phyloP scores from a whole-genome alignment of 1,140 invertebrate genomes.

The Drosophila kikkawai region DNA sequence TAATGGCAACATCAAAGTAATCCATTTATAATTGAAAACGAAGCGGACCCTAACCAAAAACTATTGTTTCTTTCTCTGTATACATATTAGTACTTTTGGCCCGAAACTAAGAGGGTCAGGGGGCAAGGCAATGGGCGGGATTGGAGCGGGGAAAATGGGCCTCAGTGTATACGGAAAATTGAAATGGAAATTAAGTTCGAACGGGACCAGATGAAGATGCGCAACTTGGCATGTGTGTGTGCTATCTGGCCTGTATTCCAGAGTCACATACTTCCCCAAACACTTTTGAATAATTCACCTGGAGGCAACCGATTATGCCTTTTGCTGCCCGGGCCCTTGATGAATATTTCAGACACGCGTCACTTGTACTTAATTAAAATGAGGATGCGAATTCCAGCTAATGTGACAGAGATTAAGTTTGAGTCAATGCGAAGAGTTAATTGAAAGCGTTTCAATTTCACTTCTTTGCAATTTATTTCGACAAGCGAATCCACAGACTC shows the following conservation, averaged over 20 bases:
- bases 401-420: constrained; percentile 43
- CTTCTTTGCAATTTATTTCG: constrained; percentile 30
- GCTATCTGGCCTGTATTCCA: constrained; percentile 1
- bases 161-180: constrained; percentile 35
- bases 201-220: constrained; percentile 22
- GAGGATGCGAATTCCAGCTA: constrained; percentile 28
- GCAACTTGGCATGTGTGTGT: constrained; percentile 1
- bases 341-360: constrained; percentile 44
- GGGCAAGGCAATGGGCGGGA: not conserved
- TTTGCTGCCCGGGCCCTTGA: constrained; percentile 19
- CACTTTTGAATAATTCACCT: constrained; percentile 40
- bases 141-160: not conserved
- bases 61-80: not conserved
- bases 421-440: constrained; percentile 34
- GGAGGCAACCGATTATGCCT: constrained; percentile 29
- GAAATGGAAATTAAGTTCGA: constrained; percentile 57
- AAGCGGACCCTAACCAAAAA: not conserved
- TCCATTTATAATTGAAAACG: not conserved
- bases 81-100: constrained; percentile 11
- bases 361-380: constrained; percentile 47
- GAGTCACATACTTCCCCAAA: not conserved
- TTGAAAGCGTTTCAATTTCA: constrained; percentile 56
- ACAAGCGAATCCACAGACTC: constrained; percentile 13
- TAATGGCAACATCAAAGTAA: not conserved
- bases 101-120: constrained; percentile 3